A percentile compares a stretch with the other conserved stretches of the same genome.
Evolutionary conservation across 2,888 invertebrate species (phyloP).

Genomic region (Chrysolina oricalcia): DNA sequence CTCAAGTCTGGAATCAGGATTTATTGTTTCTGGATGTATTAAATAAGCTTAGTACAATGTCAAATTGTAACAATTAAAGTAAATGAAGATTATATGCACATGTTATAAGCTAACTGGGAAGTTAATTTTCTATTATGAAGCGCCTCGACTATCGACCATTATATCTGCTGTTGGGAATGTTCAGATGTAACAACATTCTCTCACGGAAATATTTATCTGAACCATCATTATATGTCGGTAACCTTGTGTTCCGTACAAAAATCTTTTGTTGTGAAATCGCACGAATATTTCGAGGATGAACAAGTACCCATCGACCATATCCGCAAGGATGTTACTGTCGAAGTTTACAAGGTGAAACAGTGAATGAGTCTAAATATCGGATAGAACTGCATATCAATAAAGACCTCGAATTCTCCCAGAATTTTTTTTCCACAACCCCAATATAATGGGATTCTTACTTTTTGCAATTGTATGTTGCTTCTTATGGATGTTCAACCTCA

Average conservation of each 20-base stretch:
- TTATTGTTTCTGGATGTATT: no score
- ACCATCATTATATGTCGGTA: conserved; percentile 33
- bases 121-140: conserved; percentile 1
- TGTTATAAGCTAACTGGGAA: neutral
- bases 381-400: neutral
- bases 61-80: no score
- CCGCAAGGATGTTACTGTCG: conserved; percentile 44
- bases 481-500: no score
- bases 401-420: neutral
- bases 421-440: neutral
- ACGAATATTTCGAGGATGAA: conserved; percentile 47
- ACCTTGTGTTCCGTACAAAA: conserved; percentile 44
- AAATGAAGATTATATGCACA: neutral
- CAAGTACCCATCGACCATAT: conserved; percentile 40
- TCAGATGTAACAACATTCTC: conserved; percentile 31
- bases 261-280: conserved; percentile 41
- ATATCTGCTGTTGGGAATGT: conserved; percentile 15
- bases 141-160: conserved; percentile 1
- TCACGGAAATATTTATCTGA: conserved; percentile 40
- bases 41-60: no score
- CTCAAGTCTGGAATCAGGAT: no score
- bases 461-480: no score
- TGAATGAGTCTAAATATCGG: neutral
- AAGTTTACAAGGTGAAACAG: conserved; percentile 22
- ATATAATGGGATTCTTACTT: no score